These are phyloP conservation scores for Rhopilema esculentum DNA, from an alignment of 30 jellyfish, hydroid and myxozoan species.

Conservation along the genomic window DNA sequence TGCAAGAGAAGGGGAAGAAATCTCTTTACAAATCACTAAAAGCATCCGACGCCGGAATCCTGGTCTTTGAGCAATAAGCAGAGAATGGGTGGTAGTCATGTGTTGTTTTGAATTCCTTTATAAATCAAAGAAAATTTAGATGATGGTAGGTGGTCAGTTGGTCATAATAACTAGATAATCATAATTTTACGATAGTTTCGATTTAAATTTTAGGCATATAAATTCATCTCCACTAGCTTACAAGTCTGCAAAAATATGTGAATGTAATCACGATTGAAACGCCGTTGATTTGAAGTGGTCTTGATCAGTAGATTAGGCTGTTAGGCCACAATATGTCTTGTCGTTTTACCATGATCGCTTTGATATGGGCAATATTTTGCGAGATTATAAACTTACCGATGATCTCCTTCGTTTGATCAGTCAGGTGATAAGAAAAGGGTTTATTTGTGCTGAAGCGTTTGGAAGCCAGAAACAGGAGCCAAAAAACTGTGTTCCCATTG, in stretches of 20 bases:
- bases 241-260: too few species aligned
- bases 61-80: background rate
- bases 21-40: background rate
- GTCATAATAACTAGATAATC: too few species aligned
- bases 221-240: too few species aligned
- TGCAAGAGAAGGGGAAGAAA: background rate
- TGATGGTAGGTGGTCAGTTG: too few species aligned
- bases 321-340: background rate
- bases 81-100: background rate
- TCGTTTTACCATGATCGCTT: background rate
- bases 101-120: background rate
- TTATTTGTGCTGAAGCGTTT: conserved; percentile 40
- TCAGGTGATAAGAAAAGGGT: conserved; percentile 49
- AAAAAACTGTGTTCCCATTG: background rate
- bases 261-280: background rate
- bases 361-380: background rate
- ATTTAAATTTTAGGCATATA: too few species aligned
- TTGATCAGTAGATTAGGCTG: background rate
- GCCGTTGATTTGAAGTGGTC: background rate
- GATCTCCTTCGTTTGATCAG: conserved; percentile 52
- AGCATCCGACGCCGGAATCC: background rate
- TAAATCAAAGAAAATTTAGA: background rate
- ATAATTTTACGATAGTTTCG: too few species aligned
- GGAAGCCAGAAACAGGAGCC: background rate
- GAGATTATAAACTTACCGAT: conserved; percentile 38